Evolutionary conservation across 1,140 invertebrate species (phyloP), one percentile per base, ranked within the genome.

Genomic region (Microplitis mediator): DNA sequence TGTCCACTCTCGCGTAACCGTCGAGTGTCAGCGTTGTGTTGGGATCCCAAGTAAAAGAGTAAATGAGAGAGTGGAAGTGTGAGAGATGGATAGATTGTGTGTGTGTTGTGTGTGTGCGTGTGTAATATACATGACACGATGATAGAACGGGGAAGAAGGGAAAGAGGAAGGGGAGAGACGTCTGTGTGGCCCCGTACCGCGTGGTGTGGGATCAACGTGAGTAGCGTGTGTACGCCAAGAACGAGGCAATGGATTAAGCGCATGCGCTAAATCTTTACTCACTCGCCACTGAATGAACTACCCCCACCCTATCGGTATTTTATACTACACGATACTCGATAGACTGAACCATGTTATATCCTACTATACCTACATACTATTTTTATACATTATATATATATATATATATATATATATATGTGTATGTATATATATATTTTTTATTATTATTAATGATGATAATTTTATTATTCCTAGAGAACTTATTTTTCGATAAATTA

Each of bases 151-250:
- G 63, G 39, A 60, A 36, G 14, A 50, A 50, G 14, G 14, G 56
- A 31, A 14, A 5, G 63, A 35, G 54, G 14, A 67, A 60, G 61
- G 52, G 71, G 63, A 60, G 45, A 39, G 16, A 72, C 71, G 69
- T 76, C 73, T 66, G 63, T 69, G 63, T 75, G 74, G 77, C 78
- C 77, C 77, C 79, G 76, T 78, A 76, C 78, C 77, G 79, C 79
- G 76, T 78, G 79, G 79, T 77, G 73, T 78, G 76, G 77, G 75
- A 54, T 45, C 79, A 78, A 77, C 82, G 84, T 83, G 84, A 84
- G 84, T 85, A 85, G 81, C 84, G 83, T 83, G 84, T 84, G 84
- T 83, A 82, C 81, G 83, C 84, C 81, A 74, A 34, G 61, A 58
- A 70, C 66, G 71, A 65, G 71, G 34, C 66, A 56, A 73, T 61